A percentile compares a stretch with the other conserved stretches of the same genome.
Evolutionary conservation across 2,113 vertebrate genomes (phyloP).

Genomic region (mouse (Mus musculus)): GRCm39 chr7:143845501-143846000

Average conservation of each 20-base stretch:
- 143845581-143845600: constrained; percentile 56
- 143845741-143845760: background rate
- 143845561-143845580: constrained; percentile 65
- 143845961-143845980: accelerated
- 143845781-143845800: background rate
- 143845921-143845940: accelerated
- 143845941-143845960: accelerated
- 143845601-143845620: constrained; percentile 28
- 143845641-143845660: background rate
- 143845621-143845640: constrained; percentile 58
- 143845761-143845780: background rate
- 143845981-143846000: accelerated
- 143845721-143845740: background rate
- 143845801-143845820: accelerated
- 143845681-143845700: background rate
- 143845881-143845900: accelerated
- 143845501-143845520: constrained; percentile 70
- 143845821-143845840: background rate
- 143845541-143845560: constrained; percentile 72
- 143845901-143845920: accelerated
- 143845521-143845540: constrained; percentile 4
- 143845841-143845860: too few species aligned
- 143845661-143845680: background rate
- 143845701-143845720: background rate
- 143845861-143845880: background rate